Base-by-base conservation (phyloP, 2,888 invertebrate genomes). In the Lasius fuliginosus region DNA sequence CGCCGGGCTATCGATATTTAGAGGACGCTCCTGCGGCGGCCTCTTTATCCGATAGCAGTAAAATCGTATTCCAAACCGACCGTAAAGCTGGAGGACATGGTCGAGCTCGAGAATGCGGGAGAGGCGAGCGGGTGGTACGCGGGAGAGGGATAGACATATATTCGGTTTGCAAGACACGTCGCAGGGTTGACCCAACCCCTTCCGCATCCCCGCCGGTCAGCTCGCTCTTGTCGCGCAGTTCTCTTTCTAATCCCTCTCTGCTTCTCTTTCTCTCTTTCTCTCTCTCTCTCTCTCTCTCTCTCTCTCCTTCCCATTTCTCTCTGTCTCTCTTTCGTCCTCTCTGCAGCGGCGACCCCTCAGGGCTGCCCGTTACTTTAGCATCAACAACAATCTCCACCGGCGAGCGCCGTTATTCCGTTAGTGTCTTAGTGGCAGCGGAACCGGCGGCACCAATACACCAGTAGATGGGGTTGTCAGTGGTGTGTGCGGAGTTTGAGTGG, bases 381-480 rank as follows among this genome's bases (percentile, higher is more conserved):
- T 95, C 94, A 94, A 94, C 94, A 94, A 94, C 94, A 94, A 95
- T 95, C 94, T 94, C 93, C 92, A 94, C 92, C 93, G 90, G 90
- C 88, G 90, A 90, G 88, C 91, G 93, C 92, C 92, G 93, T 94
- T 94, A 94, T 94, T 94, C 93, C 92, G 94, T 94, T 94, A 94
- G 94, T 94, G 94, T 93, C 94, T 94, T 94, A 92, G 93, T 92
- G 89, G 85, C 87, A 89, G 83, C 88, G 87, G 90, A 86, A 87
- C 90, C 89, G 76, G 77, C 85, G 81, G 73, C 85, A 90, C 92
- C 92, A 77, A 89, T 89, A 88, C 89, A 85, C 82, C 84, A 84
- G 77, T 81, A 84, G 87, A 84, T 75, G 77, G 87, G 85, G 82
- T 86, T 85, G 89, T 85, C 85, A 85, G 84, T 84, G 86, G 77